Evolutionary conservation across 2,888 invertebrate species (phyloP), one percentile per base, ranked within the genome.

Genomic region (Pecten maximus): DNA sequence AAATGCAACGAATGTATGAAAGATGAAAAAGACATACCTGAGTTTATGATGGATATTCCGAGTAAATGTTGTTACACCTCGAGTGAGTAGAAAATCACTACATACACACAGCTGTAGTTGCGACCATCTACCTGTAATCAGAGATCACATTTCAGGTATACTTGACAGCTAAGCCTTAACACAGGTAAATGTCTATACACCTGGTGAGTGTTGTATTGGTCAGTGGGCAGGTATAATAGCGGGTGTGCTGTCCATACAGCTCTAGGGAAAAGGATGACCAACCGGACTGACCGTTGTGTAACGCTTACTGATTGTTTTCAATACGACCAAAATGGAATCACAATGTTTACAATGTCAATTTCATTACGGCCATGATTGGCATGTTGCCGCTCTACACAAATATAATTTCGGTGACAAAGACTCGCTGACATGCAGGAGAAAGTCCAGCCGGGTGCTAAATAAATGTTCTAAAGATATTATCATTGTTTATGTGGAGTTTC

Each of bases 71-170:
- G 2, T 12, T 8, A 74, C 74, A 35, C 74, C 74, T 74, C 74
- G 35, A 28, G 74, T 15, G 74, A 19, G 12, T 35, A 28, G 28
- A 35, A 23, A 74, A 74, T 35, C 1, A 35, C 74, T 35, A 10
- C 12, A 74, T 74, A 74, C 74, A 74, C 74, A 74, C 74, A 74
- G 74, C 74, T 74, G 74, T 74, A 23, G 28, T 35, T 35, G 35
- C 15, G 74, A 35, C 74, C 74, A 74, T 74, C 74, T 74, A 74
- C 74, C 74, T 74, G 74, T 74, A 74, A 74, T 74, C 74, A 74
- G 35, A 74, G 74, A 74, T 74, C 74, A 74, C 74, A 74, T 74
- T 74, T 74, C 74, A 74, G 74, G 28, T 74, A 74, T 74, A 74
- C 74, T 16, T 74, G 74, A 35, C 28, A 74, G 74, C 10, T 74